These are phyloP conservation scores for Nephrocerus scutellatus DNA, from an alignment of 2,888 invertebrate species.

Conservation along the genomic window DNA sequence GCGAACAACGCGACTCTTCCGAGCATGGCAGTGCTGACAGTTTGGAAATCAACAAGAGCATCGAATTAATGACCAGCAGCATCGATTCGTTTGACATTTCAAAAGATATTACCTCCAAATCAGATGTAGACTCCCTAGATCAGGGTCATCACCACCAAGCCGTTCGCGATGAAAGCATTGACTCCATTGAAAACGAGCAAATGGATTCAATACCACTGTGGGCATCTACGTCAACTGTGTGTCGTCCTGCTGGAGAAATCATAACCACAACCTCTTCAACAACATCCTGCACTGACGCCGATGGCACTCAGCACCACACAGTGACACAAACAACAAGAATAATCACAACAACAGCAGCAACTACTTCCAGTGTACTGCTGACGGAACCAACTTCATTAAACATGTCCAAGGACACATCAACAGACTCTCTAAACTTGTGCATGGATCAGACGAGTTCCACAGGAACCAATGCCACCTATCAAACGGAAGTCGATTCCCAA, in stretches of 20 bases:
- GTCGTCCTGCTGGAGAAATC: too few species aligned
- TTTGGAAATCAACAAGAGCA: constrained; percentile 56
- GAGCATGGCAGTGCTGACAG: constrained; percentile 62
- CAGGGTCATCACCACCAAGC: constrained; percentile 36
- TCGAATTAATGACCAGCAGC: constrained; percentile 54
- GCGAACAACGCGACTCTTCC: constrained; percentile 47
- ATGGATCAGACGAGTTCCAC: constrained; percentile 71
- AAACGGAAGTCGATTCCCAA: constrained; percentile 75
- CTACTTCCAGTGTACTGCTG: constrained; percentile 21
- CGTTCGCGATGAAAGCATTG: constrained; percentile 42
- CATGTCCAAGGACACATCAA: constrained; percentile 42
- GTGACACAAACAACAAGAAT: constrained; percentile 26
- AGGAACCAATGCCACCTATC: constrained; percentile 75
- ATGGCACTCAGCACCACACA: constrained; percentile 34
- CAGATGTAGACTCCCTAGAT: constrained; percentile 45
- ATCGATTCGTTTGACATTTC: constrained; percentile 50
- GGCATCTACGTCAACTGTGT: constrained; percentile 16
- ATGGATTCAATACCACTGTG: constrained; percentile 28
- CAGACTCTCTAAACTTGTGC: constrained; percentile 50
- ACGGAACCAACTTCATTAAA: constrained; percentile 24
- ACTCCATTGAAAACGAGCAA: constrained; percentile 43
- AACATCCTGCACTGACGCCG: constrained; percentile 37
- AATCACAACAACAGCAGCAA: constrained; percentile 30
- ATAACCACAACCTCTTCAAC: constrained; percentile 36
- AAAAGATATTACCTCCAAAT: constrained; percentile 43